phyloP scores from a whole-genome alignment of 2,888 invertebrate species.

The Cynaeus angustus region DNA sequence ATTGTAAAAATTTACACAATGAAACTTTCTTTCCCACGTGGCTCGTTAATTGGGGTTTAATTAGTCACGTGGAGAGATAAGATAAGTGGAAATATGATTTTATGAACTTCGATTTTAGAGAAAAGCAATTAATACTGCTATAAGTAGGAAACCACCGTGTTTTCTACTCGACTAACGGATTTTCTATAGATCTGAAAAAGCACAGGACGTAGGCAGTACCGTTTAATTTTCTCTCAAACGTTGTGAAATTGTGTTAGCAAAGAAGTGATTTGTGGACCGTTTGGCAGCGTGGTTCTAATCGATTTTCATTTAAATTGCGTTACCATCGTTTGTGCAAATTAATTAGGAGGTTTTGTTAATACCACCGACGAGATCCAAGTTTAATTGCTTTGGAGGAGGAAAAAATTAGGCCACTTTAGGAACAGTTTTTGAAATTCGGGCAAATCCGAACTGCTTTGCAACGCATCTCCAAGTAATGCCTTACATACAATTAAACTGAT shows the following conservation, averaged over 20 bases:
- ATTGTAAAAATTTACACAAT: neutral
- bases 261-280: conserved; percentile 3
- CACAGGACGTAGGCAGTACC: neutral
- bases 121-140: too few relatives aligned
- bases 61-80: neutral
- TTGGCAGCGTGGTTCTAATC: neutral
- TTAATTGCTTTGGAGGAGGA: too few relatives aligned
- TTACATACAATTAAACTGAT: too few relatives aligned
- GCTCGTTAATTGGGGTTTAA: neutral
- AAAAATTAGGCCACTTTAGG: too few relatives aligned
- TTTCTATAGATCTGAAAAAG: neutral
- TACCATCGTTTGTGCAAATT: too few relatives aligned
- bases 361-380: too few relatives aligned
- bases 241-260: neutral
- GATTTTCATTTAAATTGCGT: neutral
- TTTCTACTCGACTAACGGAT: neutral
- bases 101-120: too few relatives aligned
- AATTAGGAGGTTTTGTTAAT: too few relatives aligned
- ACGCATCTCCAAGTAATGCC: too few relatives aligned
- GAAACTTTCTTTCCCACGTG: neutral
- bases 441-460: too few relatives aligned
- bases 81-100: too few relatives aligned
- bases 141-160: neutral
- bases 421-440: too few relatives aligned
- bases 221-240: neutral